Base-by-base conservation (phyloP, 2,113 vertebrate species). In the Vombatus ursinus region DNA sequence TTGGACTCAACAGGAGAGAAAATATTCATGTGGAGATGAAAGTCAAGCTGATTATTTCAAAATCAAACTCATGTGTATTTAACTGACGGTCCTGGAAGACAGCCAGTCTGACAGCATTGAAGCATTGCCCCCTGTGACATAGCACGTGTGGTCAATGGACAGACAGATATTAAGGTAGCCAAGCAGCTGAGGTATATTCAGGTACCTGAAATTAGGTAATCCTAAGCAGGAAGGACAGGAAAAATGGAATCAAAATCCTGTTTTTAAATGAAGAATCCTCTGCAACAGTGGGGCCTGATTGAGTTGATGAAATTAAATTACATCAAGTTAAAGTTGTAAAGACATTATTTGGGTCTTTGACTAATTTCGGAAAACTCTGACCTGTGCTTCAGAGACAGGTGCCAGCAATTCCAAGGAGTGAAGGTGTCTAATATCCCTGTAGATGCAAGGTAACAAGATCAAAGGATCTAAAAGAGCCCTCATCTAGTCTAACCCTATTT, bases 121-220 rank as follows among this genome's bases (percentile, higher is more conserved):
- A 52, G 16, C 0, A 0, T 44, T 2, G 24, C 10, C n/a, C 16
- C 48, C 24, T 50, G 1, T 47, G 3, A 0, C 2, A 1, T 16
- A 52, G 16, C 24, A 51, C 48, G 53, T 48, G 23, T 0, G 1
- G 31, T 10, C 84, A 44, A 44, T 44, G 57, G 91, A 31, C 28
- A 9, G 7, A 47, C 19, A 3, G 11, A 9, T 28, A 7, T 48
- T 5, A n/a, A n/a, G 31, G 24, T 51, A 5, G 31, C 11, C 37
- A 8, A 48, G 91, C 47, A 90, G 77, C 5, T 3, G n/a, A n/a
- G 48, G 22, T 22, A 44, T 84, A 7, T 7, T 84, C 0, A 7
- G 77, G 48, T n/a, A 19, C 4, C 26, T 4, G 0, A 1, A 50
- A 22, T 37, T n/a, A 37, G 47, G 48, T 50, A 8, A 14, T 10